Evolutionary conservation across 37 sponge, comb jelly and placozoan species (phyloP).

Genomic region (Aplysina aerophoba): DNA sequence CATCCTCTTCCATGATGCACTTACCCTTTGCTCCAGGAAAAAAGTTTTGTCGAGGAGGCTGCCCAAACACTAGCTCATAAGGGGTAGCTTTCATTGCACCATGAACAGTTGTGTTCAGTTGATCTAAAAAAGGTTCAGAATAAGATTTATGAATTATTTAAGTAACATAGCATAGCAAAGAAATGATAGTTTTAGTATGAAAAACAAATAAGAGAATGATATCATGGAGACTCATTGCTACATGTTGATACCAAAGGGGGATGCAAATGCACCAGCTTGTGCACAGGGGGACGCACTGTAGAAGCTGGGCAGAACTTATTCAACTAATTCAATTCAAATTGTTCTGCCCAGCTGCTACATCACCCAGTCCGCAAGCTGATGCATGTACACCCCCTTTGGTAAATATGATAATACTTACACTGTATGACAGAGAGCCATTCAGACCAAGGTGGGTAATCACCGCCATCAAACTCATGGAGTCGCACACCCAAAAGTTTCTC

Average conservation of each 20-base stretch:
- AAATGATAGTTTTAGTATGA: too few species aligned
- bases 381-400: background rate
- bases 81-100: background rate
- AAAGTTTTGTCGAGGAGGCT: background rate
- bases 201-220: too few species aligned
- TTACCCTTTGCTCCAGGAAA: slow-evolving; percentile 8
- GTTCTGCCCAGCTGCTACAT: too few species aligned
- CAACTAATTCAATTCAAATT: too few species aligned
- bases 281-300: too few species aligned
- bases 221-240: too few species aligned
- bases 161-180: too few species aligned
- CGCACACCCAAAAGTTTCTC: slow-evolving; percentile 42
- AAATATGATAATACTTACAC: background rate
- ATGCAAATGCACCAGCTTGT: too few species aligned
- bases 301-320: too few species aligned
- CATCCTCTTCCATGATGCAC: background rate
- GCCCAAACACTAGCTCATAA: background rate
- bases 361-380: background rate
- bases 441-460: background rate
- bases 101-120: background rate
- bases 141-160: too few species aligned
- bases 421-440: slow-evolving; percentile 32
- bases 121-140: background rate
- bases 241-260: too few species aligned
- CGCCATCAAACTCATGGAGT: slow-evolving; percentile 31